phyloP scores from a whole-genome alignment of 2,888 invertebrate species.

The Hedya salicella region DNA sequence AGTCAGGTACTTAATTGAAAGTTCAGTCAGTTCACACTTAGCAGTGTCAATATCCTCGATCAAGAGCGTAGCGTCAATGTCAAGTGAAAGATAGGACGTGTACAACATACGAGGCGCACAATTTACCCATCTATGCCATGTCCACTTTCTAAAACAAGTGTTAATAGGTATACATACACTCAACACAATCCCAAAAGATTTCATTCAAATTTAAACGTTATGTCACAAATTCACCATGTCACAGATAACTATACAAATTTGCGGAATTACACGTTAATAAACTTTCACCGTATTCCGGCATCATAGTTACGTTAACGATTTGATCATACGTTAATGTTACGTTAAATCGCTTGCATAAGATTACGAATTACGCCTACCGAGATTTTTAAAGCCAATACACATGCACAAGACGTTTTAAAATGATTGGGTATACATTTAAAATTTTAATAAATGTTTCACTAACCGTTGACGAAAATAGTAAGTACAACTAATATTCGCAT shows the following conservation, averaged over 20 bases:
- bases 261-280: conserved; percentile 54
- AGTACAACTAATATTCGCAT: conserved; percentile 74
- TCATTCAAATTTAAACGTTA: conserved; percentile 4
- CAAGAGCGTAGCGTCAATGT: conserved; percentile 73
- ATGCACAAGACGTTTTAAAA: background rate
- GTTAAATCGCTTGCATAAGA: conserved; percentile 73
- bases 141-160: conserved; percentile 52
- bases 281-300: conserved; percentile 73
- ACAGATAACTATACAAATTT: conserved; percentile 27
- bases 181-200: conserved; percentile 22
- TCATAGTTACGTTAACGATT: conserved; percentile 70
- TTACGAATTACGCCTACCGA: conserved; percentile 57
- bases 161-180: conserved; percentile 27
- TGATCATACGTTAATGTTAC: conserved; percentile 44
- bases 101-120: conserved; percentile 45
- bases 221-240: conserved; percentile 10
- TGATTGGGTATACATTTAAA: conserved; percentile 43
- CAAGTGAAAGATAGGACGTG: conserved; percentile 78
- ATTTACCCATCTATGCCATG: conserved; percentile 51
- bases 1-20: conserved; percentile 11
- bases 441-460: conserved; percentile 56
- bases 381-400: conserved; percentile 50
- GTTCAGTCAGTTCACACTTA: conserved; percentile 28
- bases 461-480: conserved; percentile 77
- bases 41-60: conserved; percentile 70